These are phyloP conservation scores for Yponomeuta malinellus DNA, from an alignment of 2,888 invertebrate genomes.

Conservation along the genomic window DNA sequence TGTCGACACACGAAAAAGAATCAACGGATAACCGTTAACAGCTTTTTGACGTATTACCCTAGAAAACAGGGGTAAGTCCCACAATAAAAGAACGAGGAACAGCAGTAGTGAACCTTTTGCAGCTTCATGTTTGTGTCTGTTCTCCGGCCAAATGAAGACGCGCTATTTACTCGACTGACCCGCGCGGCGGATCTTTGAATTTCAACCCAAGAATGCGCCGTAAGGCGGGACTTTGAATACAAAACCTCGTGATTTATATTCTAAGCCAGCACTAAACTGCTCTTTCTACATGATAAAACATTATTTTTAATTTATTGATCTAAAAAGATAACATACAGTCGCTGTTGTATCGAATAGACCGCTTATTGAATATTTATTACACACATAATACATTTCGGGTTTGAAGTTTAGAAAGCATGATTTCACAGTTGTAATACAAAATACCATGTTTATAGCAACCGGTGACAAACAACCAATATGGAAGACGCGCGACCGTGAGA, in stretches of 20 bases:
- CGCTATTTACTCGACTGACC: conserved; percentile 64
- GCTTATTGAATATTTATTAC: neutral
- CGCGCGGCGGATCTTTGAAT: conserved; percentile 7
- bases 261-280: conserved; percentile 1
- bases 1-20: no score
- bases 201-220: neutral
- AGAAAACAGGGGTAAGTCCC: no score
- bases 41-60: no score
- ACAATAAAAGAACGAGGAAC: no score
- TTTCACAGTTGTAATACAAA: neutral
- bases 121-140: neutral
- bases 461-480: neutral
- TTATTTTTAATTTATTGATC: conserved; percentile 5
- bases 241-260: conserved; percentile 9
- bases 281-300: conserved; percentile 4
- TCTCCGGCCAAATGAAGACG: conserved; percentile 37
- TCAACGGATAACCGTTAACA: no score
- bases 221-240: conserved; percentile 5
- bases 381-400: neutral
- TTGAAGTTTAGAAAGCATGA: neutral
- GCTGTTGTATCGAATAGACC: neutral
- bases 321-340: neutral
- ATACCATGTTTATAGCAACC: neutral
- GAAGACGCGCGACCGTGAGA: neutral
- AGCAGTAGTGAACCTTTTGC: neutral